Evolutionary conservation across 2,797 vertebrate species (phyloP), one percentile per base, ranked within the genome.

Genomic region (Momotus momota): DNA sequence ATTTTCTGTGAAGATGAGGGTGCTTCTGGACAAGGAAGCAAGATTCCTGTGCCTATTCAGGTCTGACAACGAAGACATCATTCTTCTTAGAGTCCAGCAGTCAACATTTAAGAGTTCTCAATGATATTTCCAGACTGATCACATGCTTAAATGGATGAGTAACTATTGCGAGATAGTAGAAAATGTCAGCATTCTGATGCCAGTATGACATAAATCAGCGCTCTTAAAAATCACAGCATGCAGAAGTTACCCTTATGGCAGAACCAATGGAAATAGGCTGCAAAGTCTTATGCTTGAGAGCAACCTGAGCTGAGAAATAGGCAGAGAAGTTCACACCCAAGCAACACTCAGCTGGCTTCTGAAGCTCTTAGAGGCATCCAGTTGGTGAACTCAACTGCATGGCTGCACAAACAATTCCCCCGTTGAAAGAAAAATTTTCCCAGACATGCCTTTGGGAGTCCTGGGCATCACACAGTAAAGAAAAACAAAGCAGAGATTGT

Each of bases 401-500:
- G 40, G 27, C 61, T 79, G 91, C 88, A 78, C 29, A 78, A 94
- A 93, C 64, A 64, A 31, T 62, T 86, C 55, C 58, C 33, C 17
- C 1, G 6, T 17, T 86, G 85, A 90, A 90, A 75, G 62, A 62
- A 89, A 72, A 91, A 46, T 41, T 41, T 81, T 71, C 52, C 38
- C 61, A 78, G 78, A 70, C 51, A 62, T 33, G 57, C 57, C 41
- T 88, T 73, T 67, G 52, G 55, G 81, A 85, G 75, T 85, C 62
- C 67, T 66, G 78, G 78, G 48, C 40, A 67, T 88, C 51, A 71
- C 54, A 65, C 9, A 69, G 61, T 67, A 61, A 73, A 71, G n/a
- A 38, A 79, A 87, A 95, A 75, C 38, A 65, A 74, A 89, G 84
- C 23, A 4, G 15, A 86, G 49, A 58, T 61, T 89, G 79, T 94